Evolutionary conservation across 2,797 vertebrate species (phyloP).

Genomic region (Cephalopachus bancanus): DNA sequence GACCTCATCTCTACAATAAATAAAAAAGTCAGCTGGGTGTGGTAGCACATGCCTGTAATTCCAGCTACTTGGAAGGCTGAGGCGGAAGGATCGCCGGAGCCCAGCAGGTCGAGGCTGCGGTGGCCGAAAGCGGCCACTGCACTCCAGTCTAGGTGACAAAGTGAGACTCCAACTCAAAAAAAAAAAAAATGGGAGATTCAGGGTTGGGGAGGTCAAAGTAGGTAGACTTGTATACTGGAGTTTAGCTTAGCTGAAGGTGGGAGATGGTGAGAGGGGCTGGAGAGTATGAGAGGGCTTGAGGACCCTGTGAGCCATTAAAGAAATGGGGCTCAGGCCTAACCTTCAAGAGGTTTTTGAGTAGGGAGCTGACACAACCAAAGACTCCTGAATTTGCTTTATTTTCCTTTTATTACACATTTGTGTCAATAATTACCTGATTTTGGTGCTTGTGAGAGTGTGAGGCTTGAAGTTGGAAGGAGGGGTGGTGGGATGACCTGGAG

Average conservation of each 20-base stretch:
- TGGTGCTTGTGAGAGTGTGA: background rate
- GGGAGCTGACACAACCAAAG: background rate
- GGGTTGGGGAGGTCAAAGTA: background rate
- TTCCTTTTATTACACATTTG: background rate
- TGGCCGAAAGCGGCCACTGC: too few relatives aligned
- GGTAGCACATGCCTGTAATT: too few relatives aligned
- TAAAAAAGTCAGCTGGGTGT: too few relatives aligned
- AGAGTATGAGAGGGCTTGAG: background rate
- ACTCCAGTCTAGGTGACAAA: too few relatives aligned
- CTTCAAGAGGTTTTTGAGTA: background rate
- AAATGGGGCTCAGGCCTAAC: background rate
- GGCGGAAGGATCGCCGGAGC: too few relatives aligned
- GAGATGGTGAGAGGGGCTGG: background rate
- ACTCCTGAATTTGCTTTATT: constrained; percentile 34
- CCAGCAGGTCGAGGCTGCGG: too few relatives aligned
- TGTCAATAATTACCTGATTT: background rate
- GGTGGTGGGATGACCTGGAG: background rate
- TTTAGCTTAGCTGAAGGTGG: background rate
- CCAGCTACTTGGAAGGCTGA: too few relatives aligned
- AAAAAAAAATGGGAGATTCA: too few relatives aligned
- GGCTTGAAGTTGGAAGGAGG: background rate
- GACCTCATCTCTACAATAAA: too few relatives aligned
- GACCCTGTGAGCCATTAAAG: background rate
- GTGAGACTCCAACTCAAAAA: too few relatives aligned
- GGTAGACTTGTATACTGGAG: background rate